Evolutionary conservation across 2,113 vertebrate species (phyloP).

Genomic region (Tetrao urogallus): DNA sequence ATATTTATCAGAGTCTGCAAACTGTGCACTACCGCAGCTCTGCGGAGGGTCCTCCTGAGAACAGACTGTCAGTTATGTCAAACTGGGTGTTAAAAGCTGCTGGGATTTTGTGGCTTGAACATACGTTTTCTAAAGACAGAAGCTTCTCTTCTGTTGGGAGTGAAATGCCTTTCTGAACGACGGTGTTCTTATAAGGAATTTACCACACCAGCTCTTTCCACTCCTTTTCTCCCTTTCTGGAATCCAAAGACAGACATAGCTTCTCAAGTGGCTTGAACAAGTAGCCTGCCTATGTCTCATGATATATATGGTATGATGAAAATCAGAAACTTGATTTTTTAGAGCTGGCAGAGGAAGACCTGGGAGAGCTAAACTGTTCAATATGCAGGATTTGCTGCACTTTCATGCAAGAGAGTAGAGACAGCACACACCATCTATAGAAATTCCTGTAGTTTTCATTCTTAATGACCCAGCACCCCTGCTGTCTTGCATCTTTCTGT

Average conservation of each 20-base stretch:
- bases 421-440: neutral
- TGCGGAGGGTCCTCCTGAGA: conserved; percentile 45
- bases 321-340: neutral
- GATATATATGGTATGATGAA: neutral
- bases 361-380: neutral
- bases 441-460: neutral
- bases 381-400: neutral
- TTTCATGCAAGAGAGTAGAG: neutral
- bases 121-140: conserved; percentile 7
- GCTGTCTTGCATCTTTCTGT: neutral
- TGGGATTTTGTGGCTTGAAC: conserved; percentile 41
- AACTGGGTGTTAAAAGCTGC: conserved; percentile 52
- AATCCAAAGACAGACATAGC: neutral
- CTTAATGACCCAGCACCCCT: conserved; percentile 19
- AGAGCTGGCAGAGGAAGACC: neutral
- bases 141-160: neutral
- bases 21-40: conserved; percentile 5
- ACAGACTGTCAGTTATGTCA: conserved; percentile 48
- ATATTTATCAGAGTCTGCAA: conserved; percentile 57
- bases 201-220: neutral
- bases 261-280: neutral
- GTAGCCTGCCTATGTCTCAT: neutral
- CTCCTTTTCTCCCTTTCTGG: neutral
- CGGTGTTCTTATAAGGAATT: neutral
- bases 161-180: neutral